Evolutionary conservation across 2,888 invertebrate genomes (phyloP).

Genomic region (Plutella xylostella): DNA sequence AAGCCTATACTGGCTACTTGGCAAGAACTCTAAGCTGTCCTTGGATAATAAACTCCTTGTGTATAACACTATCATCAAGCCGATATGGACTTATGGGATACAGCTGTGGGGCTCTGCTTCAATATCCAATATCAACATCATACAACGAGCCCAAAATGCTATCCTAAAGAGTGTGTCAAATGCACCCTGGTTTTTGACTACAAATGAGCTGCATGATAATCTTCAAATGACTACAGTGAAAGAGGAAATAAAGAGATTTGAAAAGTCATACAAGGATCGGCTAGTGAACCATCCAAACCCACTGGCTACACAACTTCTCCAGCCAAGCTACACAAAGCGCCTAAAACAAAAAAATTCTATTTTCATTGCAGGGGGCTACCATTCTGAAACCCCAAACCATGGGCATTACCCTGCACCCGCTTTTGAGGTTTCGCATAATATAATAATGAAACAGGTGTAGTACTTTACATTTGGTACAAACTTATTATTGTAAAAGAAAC

Average conservation of each 20-base stretch:
- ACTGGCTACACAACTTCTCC: background rate
- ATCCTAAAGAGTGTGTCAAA: background rate
- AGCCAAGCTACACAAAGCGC: background rate
- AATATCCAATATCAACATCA: background rate
- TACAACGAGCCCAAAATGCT: background rate
- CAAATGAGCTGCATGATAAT: background rate
- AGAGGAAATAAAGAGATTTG: background rate
- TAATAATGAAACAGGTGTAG: no score
- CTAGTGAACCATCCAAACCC: background rate
- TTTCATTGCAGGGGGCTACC: no score
- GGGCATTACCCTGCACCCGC: no score
- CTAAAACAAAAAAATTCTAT: no score
- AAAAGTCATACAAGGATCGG: background rate
- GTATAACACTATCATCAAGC: no score
- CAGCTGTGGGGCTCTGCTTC: constrained; percentile 1
- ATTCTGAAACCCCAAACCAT: no score
- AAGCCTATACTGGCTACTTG: no score
- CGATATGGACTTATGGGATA: constrained; percentile 1
- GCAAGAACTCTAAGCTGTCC: no score
- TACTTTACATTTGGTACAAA: no score
- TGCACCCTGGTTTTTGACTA: background rate
- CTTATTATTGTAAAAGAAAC: no score
- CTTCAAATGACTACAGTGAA: background rate
- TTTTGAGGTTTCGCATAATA: no score
- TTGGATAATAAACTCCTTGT: no score